phyloP scores from a whole-genome alignment of 2,888 invertebrate genomes.

The Lithophane socia region DNA sequence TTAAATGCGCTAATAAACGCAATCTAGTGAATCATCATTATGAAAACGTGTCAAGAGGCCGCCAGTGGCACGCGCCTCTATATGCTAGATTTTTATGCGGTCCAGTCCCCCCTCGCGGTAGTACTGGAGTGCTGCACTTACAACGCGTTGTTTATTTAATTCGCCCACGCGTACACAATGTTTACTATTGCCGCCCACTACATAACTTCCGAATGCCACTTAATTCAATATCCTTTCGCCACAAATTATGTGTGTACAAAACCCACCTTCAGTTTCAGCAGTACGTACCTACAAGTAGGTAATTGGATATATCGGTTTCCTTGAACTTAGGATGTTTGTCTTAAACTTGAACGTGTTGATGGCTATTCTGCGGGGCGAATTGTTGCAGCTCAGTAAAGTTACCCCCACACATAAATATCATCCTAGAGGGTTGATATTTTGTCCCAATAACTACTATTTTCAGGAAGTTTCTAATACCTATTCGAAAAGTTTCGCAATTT shows the following conservation, averaged over 20 bases:
- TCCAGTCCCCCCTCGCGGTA: slow-evolving; percentile 39
- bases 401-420: slow-evolving; percentile 67
- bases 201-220: slow-evolving; percentile 46
- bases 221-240: slow-evolving; percentile 66
- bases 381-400: slow-evolving; percentile 71
- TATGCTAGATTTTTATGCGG: slow-evolving; percentile 57
- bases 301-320: slow-evolving; percentile 73
- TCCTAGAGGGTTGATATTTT: slow-evolving; percentile 61
- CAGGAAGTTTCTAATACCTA: slow-evolving; percentile 27
- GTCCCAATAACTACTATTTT: slow-evolving; percentile 33
- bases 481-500: slow-evolving; percentile 35
- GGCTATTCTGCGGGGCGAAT: slow-evolving; percentile 68
- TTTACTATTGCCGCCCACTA: slow-evolving; percentile 63
- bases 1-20: slow-evolving; percentile 77
- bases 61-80: slow-evolving; percentile 72
- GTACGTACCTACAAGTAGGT: slow-evolving; percentile 56
- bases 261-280: slow-evolving; percentile 42
- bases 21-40: slow-evolving; percentile 81
- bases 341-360: slow-evolving; percentile 65
- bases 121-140: slow-evolving; percentile 41
- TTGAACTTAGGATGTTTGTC: slow-evolving; percentile 69
- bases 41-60: slow-evolving; percentile 81
- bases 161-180: slow-evolving; percentile 66
- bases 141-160: slow-evolving; percentile 76
- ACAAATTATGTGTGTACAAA: slow-evolving; percentile 64